These are phyloP conservation scores for Drosophila phalerata DNA, from an alignment of 2,888 invertebrate species.

Conservation along the genomic window DNA sequence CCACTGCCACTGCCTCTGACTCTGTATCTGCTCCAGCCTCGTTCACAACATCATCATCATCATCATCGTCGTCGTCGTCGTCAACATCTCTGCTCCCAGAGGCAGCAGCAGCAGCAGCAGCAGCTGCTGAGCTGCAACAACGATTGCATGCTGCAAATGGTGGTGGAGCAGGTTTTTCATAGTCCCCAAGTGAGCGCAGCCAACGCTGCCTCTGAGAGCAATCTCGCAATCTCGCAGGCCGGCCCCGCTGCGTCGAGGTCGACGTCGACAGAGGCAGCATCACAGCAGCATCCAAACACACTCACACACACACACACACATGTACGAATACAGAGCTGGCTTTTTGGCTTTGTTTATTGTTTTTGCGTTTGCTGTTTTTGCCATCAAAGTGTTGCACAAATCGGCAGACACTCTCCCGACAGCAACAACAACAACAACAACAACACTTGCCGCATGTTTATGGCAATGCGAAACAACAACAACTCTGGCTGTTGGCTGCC, in stretches of 20 bases:
- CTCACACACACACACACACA: conserved; percentile 36
- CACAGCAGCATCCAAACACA: conserved; percentile 41
- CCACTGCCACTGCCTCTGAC: conserved; percentile 8
- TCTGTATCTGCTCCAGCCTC: conserved; percentile 11
- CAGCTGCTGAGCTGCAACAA: conserved; percentile 50
- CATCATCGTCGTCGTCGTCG: conserved; percentile 20
- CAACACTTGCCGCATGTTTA: conserved; percentile 70
- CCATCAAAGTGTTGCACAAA: conserved; percentile 81
- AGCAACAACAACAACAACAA: conserved; percentile 39
- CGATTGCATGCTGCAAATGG: conserved; percentile 74
- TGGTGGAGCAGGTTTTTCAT: conserved; percentile 76
- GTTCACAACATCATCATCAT: conserved; percentile 29
- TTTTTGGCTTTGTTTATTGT: conserved; percentile 70
- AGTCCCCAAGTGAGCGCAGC: conserved; percentile 63
- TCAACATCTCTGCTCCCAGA: conserved; percentile 40
- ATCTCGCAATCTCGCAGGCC: conserved; percentile 48
- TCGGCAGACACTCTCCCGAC: conserved; percentile 65
- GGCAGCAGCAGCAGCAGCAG: conserved; percentile 37
- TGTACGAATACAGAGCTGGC: conserved; percentile 14
- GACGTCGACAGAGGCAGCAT: conserved; percentile 28
- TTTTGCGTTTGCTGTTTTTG: conserved; percentile 67
- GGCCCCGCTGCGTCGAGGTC: conserved; percentile 57
- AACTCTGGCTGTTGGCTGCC: conserved; percentile 27
- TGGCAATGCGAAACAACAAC: conserved; percentile 55
- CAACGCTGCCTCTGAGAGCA: conserved; percentile 64